Conservation (phyloP, 2,888 invertebrate species). For the Pecten maximus region DNA sequence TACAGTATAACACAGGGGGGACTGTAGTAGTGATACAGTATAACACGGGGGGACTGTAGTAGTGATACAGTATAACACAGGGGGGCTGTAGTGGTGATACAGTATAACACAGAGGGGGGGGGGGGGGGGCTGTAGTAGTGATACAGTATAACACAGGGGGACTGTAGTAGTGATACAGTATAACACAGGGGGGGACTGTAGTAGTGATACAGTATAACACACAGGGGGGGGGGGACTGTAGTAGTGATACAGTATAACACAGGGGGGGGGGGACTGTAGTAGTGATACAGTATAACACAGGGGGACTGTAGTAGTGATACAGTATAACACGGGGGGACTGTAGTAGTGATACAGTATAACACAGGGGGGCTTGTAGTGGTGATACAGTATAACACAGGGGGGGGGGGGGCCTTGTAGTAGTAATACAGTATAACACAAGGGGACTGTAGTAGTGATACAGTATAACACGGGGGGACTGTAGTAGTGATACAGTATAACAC, state of each 20-base stretch:
- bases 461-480: too few species aligned
- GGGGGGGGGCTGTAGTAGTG: neutral
- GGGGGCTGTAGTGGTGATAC: neutral
- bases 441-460: too few species aligned
- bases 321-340: neutral
- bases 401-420: too few species aligned
- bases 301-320: neutral
- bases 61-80: constrained; percentile 7
- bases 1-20: neutral
- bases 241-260: too few species aligned
- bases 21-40: neutral
- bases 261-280: too few species aligned
- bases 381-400: too few species aligned
- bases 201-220: neutral
- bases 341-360: neutral
- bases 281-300: neutral
- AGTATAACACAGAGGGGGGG: constrained; percentile 1
- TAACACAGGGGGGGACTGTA: too few species aligned
- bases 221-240: neutral
- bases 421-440: too few species aligned
- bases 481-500: too few species aligned
- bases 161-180: neutral
- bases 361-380: neutral
- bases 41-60: too few species aligned
- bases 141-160: neutral